Base-by-base conservation (phyloP, 2,888 invertebrate genomes). In the Sinhomidia bicolor region DNA sequence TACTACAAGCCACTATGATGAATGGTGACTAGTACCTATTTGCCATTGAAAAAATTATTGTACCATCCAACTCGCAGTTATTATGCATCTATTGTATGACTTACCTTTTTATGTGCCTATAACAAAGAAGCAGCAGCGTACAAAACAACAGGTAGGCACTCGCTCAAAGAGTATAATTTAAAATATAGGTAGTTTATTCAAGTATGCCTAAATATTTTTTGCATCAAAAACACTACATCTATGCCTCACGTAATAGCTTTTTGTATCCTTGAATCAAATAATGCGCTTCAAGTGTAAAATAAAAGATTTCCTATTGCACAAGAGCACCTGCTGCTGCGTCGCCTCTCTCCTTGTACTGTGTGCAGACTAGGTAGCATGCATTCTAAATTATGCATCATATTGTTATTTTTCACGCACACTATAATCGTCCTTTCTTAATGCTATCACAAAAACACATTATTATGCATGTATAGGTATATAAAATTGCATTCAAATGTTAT, bases 251-350 rank as follows among this genome's bases (percentile, higher is more conserved):
- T 62, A 20, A 44, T 47, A 44, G 14, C 14, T 65, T 65, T 29
- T 65, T 71, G 32, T 32, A 71, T 71, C 71, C 71, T 71, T 71
- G 71, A 41, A 36, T 71, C 20, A 41, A 41, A 71, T 71, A 71
- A 71, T 71, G 41, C 71, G 71, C 7, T 41, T 71, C 71, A 71
- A 71, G 41, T 71, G 36, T 41, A 71, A 71, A 41, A 65, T 65
- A 32, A 65, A 71, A 71, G 47, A 76, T 76, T 85, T 85, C 84
- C 76, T 78, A 85, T 85, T 85, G 76, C 84, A 62, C 76, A 85
- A 85, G 26, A 62, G 6, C 62, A 44, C 51, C 36, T 78, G 65
- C 54, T 65, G 3, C 20, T 20, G 6, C 57, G 57, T 57, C n/a
- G 7, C 17, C 57, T 5, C 57, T 60, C 51, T 54, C 17, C n/a